phyloP scores from a whole-genome alignment of 2,113 vertebrate genomes.

The Leucosticte australis region DNA sequence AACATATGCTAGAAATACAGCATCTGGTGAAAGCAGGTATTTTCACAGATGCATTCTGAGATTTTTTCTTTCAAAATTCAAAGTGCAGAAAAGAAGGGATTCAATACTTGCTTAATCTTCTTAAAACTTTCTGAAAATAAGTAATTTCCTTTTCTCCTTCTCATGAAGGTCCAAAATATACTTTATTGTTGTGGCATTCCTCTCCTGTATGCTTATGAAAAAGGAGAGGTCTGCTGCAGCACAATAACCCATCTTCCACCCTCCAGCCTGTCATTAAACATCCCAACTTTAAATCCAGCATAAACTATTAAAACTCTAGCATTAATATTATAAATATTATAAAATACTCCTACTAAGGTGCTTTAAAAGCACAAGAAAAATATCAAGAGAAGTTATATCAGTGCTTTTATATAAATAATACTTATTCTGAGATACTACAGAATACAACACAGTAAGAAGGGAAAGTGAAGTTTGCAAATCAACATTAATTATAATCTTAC shows the following conservation, averaged over 20 bases:
- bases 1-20: not conserved
- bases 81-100: not conserved
- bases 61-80: not conserved
- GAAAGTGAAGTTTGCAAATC: conserved; percentile 45
- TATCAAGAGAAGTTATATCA: not conserved
- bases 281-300: not conserved
- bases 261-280: not conserved
- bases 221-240: not conserved
- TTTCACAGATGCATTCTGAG: not conserved
- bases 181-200: not conserved
- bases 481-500: conserved; percentile 30
- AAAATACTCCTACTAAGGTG: not conserved
- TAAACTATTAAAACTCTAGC: not conserved
- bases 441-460: conserved; percentile 56
- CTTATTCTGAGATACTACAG: not conserved
- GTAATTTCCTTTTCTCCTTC: not conserved
- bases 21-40: not conserved
- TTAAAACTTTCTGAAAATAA: not conserved
- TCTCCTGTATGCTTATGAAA: not conserved
- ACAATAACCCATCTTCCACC: not conserved
- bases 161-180: not conserved
- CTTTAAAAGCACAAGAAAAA: not conserved
- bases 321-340: not conserved
- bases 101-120: not conserved
- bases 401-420: not conserved